A percentile compares a stretch with the other conserved stretches of the same genome.
Conservation (phyloP, 2,113 vertebrate species). For the Emydura subglobosa region DNA sequence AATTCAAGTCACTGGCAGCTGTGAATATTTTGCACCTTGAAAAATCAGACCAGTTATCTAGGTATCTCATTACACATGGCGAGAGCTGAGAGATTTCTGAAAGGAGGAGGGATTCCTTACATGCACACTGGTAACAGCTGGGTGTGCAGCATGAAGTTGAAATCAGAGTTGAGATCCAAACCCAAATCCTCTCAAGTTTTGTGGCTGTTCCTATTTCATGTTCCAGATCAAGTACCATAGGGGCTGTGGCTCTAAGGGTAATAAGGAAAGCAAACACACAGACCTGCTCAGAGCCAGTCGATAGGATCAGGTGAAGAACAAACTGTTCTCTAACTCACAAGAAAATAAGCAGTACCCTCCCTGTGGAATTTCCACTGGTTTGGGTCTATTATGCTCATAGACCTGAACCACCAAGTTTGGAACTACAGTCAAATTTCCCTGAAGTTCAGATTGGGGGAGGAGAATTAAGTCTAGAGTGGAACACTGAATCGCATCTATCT, state of each 20-base stretch:
- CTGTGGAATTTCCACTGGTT: background rate
- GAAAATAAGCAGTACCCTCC: background rate
- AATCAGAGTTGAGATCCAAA: background rate
- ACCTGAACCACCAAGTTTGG: background rate
- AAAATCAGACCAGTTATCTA: background rate
- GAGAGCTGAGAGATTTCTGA: background rate
- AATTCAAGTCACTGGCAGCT: background rate
- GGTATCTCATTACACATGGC: background rate
- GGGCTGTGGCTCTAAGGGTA: background rate
- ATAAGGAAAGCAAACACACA: background rate
- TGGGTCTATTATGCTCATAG: background rate
- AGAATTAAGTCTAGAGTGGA: background rate
- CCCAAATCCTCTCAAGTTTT: background rate
- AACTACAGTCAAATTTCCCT: background rate
- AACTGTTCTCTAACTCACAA: background rate
- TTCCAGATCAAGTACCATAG: background rate
- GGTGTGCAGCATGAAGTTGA: background rate
- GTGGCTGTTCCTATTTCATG: background rate
- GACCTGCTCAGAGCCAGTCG: background rate
- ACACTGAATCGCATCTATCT: background rate
- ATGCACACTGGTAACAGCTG: background rate
- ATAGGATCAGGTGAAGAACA: background rate
- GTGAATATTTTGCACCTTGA: background rate
- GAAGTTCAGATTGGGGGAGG: background rate
- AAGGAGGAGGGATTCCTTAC: background rate